Conservation (phyloP, 2,888 invertebrate species). For the Poecilus cupreus region DNA sequence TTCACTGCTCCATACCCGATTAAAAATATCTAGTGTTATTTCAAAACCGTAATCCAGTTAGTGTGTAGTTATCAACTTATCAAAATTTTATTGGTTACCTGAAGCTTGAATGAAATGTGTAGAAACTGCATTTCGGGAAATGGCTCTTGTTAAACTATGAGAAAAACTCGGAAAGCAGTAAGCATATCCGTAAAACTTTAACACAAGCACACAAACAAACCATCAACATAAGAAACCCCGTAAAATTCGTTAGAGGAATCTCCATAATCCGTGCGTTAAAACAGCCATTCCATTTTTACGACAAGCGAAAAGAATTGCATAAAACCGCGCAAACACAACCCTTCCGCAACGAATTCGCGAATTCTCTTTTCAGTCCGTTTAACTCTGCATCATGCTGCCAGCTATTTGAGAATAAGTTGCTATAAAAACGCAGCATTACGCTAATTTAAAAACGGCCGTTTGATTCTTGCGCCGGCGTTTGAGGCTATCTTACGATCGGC, state of each 20-base stretch:
- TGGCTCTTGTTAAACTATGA: not conserved
- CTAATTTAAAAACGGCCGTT: constrained; percentile 11
- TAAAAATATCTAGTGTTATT: too few species aligned
- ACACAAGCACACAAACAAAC: constrained; percentile 1
- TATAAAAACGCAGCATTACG: not conserved
- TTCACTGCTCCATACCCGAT: too few species aligned
- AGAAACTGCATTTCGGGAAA: not conserved
- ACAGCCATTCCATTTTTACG: constrained; percentile 30
- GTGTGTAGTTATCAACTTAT: too few species aligned
- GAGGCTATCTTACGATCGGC: constrained; percentile 39
- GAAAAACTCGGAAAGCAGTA: not conserved
- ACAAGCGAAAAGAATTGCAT: constrained; percentile 40
- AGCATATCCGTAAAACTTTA: constrained; percentile 32
- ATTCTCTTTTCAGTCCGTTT: constrained; percentile 19
- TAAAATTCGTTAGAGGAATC: constrained; percentile 31
- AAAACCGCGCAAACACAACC: constrained; percentile 36
- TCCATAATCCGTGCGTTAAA: constrained; percentile 32
- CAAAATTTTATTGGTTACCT: too few species aligned
- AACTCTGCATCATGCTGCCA: constrained; percentile 17
- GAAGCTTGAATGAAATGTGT: too few species aligned
- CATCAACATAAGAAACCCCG: not conserved
- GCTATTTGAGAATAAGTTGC: constrained; percentile 1
- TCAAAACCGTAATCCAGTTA: too few species aligned
- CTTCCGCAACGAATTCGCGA: not conserved
- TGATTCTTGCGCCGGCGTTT: not conserved